Conservation (phyloP, 2,113 vertebrate species). For the Pseudopodoces humilis region DNA sequence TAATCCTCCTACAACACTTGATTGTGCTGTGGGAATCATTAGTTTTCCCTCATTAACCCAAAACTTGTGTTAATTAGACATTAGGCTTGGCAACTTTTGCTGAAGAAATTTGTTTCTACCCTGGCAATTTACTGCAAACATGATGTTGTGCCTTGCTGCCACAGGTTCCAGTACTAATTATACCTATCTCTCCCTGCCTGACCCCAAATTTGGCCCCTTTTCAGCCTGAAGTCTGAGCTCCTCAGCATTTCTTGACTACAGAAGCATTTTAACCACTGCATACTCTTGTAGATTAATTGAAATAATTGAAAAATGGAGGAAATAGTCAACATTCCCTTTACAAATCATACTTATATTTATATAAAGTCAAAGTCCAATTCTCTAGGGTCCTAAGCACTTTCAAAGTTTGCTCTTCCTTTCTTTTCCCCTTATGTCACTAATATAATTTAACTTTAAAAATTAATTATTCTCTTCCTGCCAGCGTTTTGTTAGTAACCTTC, state of each 20-base stretch:
- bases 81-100: background rate
- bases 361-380: background rate
- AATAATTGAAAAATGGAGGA: conserved; percentile 8
- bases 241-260: background rate
- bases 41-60: background rate
- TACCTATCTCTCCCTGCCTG: background rate
- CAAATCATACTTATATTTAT: background rate
- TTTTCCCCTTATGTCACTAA: background rate
- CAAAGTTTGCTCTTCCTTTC: background rate
- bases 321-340: conserved; percentile 26
- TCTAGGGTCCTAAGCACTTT: background rate
- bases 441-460: background rate
- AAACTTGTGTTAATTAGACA: background rate
- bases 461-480: background rate
- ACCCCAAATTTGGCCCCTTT: background rate
- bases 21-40: background rate
- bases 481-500: background rate
- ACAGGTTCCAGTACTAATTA: background rate
- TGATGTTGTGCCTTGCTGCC: background rate
- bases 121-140: background rate
- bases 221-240: background rate
- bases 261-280: background rate
- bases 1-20: background rate
- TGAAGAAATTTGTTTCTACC: background rate
- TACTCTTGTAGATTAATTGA: background rate